Conservation (phyloP, 2,113 vertebrate species). For the Drymodes brunneopygia region DNA sequence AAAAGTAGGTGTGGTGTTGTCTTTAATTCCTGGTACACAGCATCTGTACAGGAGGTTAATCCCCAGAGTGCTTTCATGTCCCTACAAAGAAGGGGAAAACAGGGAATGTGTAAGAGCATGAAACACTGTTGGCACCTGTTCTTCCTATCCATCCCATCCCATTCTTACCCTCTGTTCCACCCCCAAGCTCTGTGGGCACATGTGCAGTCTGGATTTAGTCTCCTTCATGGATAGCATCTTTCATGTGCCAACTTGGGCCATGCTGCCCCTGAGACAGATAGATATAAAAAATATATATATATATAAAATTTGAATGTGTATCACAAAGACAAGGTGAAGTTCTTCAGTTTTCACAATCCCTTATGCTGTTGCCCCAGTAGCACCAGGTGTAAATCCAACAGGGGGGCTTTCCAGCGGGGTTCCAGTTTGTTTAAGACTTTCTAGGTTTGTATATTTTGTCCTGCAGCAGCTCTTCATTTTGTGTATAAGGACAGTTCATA, state of each 20-base stretch:
- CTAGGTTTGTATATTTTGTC: not conserved
- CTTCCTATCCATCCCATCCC: not conserved
- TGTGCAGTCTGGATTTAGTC: not conserved
- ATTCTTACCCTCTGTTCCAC: not conserved
- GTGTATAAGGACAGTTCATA: constrained; percentile 6
- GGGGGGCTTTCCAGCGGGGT: not conserved
- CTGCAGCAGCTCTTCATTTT: constrained; percentile 11
- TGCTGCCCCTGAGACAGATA: not conserved
- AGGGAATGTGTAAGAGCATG: not conserved
- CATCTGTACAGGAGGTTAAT: not conserved
- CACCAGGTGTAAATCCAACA: not conserved
- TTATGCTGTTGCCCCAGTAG: not conserved
- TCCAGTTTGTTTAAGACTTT: not conserved
- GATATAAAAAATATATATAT: not conserved
- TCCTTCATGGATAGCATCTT: not conserved
- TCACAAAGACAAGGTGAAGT: not conserved
- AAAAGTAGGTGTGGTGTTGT: not conserved
- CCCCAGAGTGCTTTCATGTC: not conserved
- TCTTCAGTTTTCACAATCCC: not conserved
- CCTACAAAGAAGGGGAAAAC: not conserved
- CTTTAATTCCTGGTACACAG: not conserved
- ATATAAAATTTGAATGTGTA: not conserved
- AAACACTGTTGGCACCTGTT: not conserved
- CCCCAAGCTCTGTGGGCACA: not conserved
- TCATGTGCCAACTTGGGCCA: not conserved